Percentiles rank a stretch among this genome's conserved stretches.
phyloP scores from a whole-genome alignment of 2,113 vertebrate genomes.

The Silurus glanis region DNA sequence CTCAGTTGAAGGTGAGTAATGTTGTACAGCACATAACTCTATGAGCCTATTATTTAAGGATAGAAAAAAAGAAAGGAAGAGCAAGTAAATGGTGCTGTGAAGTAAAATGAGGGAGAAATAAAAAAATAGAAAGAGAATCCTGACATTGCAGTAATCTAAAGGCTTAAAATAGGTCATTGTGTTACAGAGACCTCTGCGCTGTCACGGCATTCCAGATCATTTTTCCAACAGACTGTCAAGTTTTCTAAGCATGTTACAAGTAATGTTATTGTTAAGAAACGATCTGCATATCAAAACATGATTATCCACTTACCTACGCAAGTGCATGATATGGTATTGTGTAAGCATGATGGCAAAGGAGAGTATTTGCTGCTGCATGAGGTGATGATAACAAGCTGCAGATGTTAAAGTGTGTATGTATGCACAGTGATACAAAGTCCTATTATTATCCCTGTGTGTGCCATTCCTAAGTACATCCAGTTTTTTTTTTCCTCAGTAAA shows the following conservation, averaged over 20 bases:
- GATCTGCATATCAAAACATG: neutral
- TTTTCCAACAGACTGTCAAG: neutral
- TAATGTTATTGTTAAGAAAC: neutral
- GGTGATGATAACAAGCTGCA: constrained; percentile 28
- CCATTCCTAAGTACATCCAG: constrained; percentile 65
- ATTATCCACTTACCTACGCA: neutral
- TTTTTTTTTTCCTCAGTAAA: constrained; percentile 51
- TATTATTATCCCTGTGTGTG: constrained; percentile 63
- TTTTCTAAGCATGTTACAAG: neutral
- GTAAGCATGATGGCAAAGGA: neutral
- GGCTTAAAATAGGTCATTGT: constrained; percentile 6
- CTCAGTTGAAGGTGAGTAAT: neutral
- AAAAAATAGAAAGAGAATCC: neutral
- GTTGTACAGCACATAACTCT: neutral
- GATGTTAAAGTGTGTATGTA: constrained; percentile 1
- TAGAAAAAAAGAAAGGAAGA: neutral
- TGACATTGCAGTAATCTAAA: neutral
- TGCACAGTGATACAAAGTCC: constrained; percentile 63
- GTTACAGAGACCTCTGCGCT: neutral
- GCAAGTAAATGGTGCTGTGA: neutral
- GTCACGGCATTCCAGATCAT: neutral
- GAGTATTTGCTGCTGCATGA: neutral
- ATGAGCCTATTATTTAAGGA: neutral
- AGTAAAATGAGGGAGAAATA: neutral
- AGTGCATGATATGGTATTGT: neutral